phyloP scores from a whole-genome alignment of 2,888 invertebrate genomes.

The Synanthedon formicaeformis region DNA sequence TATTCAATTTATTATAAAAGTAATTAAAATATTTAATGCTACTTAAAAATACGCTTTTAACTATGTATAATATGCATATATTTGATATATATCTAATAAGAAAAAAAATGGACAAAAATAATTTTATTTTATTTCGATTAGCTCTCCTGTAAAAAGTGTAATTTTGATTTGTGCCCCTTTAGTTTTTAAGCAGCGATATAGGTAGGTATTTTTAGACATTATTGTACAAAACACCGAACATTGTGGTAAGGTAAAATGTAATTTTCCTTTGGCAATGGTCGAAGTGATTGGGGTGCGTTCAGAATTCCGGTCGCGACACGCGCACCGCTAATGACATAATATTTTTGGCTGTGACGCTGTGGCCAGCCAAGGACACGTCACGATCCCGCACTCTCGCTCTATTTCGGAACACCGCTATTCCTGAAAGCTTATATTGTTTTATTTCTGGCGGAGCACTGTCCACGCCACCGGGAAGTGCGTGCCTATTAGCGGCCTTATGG shows the following conservation, averaged over 20 bases:
- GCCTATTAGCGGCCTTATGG: constrained; percentile 20
- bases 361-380: constrained; percentile 54
- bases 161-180: too few species aligned
- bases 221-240: not conserved
- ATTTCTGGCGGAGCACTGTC: constrained; percentile 52
- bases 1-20: too few species aligned
- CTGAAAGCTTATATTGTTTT: constrained; percentile 67
- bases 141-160: too few species aligned
- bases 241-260: too few species aligned
- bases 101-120: too few species aligned
- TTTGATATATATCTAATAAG: too few species aligned
- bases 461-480: constrained; percentile 50
- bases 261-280: not conserved
- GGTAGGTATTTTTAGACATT: not conserved
- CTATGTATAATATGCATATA: too few species aligned
- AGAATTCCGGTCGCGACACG: constrained; percentile 2
- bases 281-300: constrained; percentile 1
- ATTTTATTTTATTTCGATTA: too few species aligned
- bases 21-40: too few species aligned
- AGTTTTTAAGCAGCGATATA: too few species aligned
- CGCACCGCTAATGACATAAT: constrained; percentile 42
- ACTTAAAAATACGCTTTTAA: too few species aligned
- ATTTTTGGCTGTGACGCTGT: constrained; percentile 36
- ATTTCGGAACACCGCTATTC: constrained; percentile 56
- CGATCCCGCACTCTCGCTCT: constrained; percentile 36